Evolutionary conservation across 2,797 vertebrate genomes (phyloP), one percentile per base, ranked within the genome.

Genomic region (Spheniscus humboldti): DNA sequence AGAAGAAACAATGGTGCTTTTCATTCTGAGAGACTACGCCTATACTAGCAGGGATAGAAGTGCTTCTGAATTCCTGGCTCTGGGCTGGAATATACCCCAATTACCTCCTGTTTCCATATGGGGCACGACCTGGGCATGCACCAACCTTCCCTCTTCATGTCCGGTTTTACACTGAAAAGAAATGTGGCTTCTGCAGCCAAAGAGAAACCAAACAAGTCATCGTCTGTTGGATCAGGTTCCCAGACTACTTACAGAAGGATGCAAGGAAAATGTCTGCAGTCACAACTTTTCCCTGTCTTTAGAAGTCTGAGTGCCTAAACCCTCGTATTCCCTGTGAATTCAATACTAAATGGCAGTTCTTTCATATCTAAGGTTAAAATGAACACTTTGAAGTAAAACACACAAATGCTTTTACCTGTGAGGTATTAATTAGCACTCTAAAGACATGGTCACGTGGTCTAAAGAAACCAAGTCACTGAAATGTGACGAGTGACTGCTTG

Each of bases 1-100:
- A 24, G 85, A 78, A 72, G 87, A 86, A 94, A 94, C 89, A 96
- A 96, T 72, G 55, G 27, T 78, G 68, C 91, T 95, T 96, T 96
- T 97, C 57, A 92, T 94, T 81, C 76, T 37, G 62, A 30, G 73
- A 78, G 78, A 77, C 92, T 91, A 94, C 5, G 41, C 81, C 92
- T 91, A 4, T 52, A 60, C 53, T 62, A 91, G 41, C 41, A 90
- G 56, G 87, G 35, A 43, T 25, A 68, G 78, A 94, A 11, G 13
- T 77, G 0, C 45, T 83, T 39, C 68, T 86, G 89, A 93, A 74
- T 88, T 90, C 78, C 64, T 95, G 81, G 23, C 75, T 85, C 37
- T 50, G 66, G 62, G 60, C 41, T 86, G 78, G 89, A 92, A 80
- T 71, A 97, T 25, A 50, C 41, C 72, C 53, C 68, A 53, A 74